A percentile compares a stretch with the other conserved stretches of the same genome.
Conservation (phyloP, 2,113 vertebrate species). For the Chloropsis cyanopogon region DNA sequence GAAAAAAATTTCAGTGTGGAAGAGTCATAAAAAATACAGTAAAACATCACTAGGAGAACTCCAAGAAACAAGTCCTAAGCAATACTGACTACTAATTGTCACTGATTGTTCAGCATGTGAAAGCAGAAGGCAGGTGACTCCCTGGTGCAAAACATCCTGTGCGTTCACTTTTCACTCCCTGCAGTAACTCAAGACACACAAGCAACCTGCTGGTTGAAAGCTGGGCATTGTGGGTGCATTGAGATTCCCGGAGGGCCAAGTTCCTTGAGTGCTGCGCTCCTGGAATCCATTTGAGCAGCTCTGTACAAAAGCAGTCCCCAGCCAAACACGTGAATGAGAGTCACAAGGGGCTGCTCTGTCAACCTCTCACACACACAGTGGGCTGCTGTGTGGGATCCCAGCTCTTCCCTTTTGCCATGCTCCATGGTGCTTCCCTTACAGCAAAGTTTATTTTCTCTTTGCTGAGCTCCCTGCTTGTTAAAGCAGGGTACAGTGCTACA, state of each 20-base stretch:
- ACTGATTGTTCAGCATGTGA: not conserved
- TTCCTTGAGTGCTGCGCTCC: not conserved
- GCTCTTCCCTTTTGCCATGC: not conserved
- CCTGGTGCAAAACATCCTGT: not conserved
- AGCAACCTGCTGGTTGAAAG: not conserved
- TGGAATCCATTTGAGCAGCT: conserved; percentile 27
- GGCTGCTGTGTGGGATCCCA: not conserved
- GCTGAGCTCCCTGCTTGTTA: not conserved
- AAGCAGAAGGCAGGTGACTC: not conserved
- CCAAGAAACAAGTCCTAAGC: not conserved
- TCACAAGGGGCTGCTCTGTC: conserved; percentile 35
- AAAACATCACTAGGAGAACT: not conserved
- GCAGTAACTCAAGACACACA: not conserved
- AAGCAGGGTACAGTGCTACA: not conserved
- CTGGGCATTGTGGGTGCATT: not conserved
- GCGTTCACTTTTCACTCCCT: not conserved
- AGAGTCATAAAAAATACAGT: not conserved
- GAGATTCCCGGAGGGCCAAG: conserved; percentile 29
- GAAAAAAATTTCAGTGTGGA: not conserved
- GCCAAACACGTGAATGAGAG: conserved; percentile 22
- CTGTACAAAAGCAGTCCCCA: conserved; percentile 32
- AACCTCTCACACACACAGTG: not conserved
- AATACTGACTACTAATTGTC: not conserved
- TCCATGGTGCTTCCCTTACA: not conserved
- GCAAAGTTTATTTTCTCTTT: not conserved